Evolutionary conservation across 35 echinoderm and acorn worm genomes (phyloP), one percentile per base, ranked within the genome.

Genomic region (Apostichopus californicus): DNA sequence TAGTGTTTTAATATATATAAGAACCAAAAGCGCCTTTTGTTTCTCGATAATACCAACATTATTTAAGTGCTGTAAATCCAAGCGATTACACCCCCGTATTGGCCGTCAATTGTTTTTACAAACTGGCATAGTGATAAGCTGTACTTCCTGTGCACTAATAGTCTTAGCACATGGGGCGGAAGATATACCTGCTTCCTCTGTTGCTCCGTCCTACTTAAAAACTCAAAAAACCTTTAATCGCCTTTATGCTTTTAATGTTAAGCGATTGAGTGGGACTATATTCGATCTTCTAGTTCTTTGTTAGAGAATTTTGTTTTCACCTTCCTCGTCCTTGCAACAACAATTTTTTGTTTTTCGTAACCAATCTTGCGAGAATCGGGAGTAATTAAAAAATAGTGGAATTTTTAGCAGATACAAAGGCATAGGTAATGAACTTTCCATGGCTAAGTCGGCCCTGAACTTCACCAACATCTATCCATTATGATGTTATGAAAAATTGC

Each of bases 321-420:
- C 8, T 61, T 9, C 12, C 58, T 20, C 17, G 71, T 6, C 71
- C 17, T 75, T 75, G n/a, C 12, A 75, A 75, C 71, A 75, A 75
- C 71, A 18, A 18, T 18, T 75, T 75, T 75, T 75, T 75, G 71
- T 75, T 75, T 75, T 75, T 75, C 71, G 13, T 75, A 75, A 75
- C 71, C 71, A 75, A 20, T 75, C 71, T 75, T 75, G 71, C 71
- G 71, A 75, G 71, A 75, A 75, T 75, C 14, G 71, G 17, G 14
- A 75, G n/a, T 75, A 18, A 75, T 18, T 18, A 75, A 75, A 20
- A 75, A 75, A 75, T 18, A 75, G 14, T 75, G 71, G 71, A 18
- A 75, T 75, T 75, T 75, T 75, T 14, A 61, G 12, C 12, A 61
- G 12, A 61, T 61, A 61, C 7, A 61, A 61, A 61, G 12, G 17